Evolutionary conservation across 2,797 vertebrate species (phyloP).

Genomic region (Heteromormyrus szaboi): DNA sequence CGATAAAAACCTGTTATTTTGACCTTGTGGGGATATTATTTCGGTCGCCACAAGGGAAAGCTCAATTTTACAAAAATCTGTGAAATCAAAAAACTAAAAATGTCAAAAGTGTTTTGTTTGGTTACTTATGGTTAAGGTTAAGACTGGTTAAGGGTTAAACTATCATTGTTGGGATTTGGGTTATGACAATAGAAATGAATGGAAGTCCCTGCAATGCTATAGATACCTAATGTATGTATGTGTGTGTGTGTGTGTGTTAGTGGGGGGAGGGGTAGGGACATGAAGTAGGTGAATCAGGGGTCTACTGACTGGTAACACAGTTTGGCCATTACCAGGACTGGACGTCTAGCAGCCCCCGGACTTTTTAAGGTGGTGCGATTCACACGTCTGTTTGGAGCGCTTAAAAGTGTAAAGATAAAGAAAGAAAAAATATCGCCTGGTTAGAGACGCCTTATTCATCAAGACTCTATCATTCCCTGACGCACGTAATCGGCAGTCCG

Average conservation of each 20-base stretch:
- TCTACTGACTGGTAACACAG: background rate
- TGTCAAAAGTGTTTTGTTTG: background rate
- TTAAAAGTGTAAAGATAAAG: slow-evolving; percentile 9
- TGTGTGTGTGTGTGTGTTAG: background rate
- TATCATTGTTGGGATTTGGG: background rate
- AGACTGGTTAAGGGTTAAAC: background rate
- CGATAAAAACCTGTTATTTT: background rate
- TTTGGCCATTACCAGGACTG: slow-evolving; percentile 9
- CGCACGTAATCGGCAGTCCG: background rate
- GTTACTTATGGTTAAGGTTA: background rate
- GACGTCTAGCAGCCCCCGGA: background rate
- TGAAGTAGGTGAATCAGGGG: background rate
- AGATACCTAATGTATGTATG: background rate
- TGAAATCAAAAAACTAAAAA: background rate
- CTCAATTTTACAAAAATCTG: background rate
- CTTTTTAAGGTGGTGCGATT: slow-evolving; percentile 3
- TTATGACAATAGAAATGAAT: background rate
- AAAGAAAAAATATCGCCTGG: background rate
- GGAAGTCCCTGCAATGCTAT: background rate
- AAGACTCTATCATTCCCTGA: slow-evolving; percentile 2
- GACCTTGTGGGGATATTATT: background rate
- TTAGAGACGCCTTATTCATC: background rate
- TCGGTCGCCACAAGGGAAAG: background rate
- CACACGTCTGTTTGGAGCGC: slow-evolving; percentile 6
- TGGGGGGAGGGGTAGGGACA: background rate